Conservation (phyloP, 2,888 invertebrate genomes). For the Megamerina dolium region DNA sequence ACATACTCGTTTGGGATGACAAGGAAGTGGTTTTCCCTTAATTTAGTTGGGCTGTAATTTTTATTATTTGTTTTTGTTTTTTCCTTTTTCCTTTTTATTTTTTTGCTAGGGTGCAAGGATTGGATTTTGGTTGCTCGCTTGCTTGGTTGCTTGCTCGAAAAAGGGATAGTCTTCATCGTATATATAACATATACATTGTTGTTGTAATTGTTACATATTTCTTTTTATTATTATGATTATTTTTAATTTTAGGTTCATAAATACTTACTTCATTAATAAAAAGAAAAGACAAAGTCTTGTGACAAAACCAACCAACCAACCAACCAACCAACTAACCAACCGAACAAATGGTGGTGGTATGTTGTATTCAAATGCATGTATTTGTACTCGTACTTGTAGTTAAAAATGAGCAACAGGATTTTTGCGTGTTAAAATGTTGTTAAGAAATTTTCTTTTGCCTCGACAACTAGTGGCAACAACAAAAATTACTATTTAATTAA, state of each 20-base stretch:
- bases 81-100: too few species aligned
- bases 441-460: constrained; percentile 9
- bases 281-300: too few species aligned
- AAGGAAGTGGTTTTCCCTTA: constrained; percentile 19
- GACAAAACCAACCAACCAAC: too few species aligned
- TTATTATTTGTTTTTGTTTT: too few species aligned
- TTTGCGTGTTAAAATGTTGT: constrained; percentile 19
- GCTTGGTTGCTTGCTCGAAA: too few species aligned
- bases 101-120: constrained; percentile 10
- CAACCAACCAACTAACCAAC: neutral
- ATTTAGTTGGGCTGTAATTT: constrained; percentile 16
- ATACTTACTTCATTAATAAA: too few species aligned
- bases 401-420: constrained; percentile 17
- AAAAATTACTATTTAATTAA: constrained; percentile 10
- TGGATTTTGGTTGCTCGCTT: neutral
- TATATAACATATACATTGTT: too few species aligned
- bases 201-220: too few species aligned
- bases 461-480: too few species aligned
- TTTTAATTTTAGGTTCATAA: too few species aligned
- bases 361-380: neutral
- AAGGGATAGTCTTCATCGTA: too few species aligned
- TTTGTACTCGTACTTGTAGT: neutral
- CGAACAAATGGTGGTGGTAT: neutral
- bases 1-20: constrained; percentile 15
- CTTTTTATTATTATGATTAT: too few species aligned